Evolutionary conservation across 2,888 invertebrate species (phyloP).

Genomic region (Amblyteles armatorius): DNA sequence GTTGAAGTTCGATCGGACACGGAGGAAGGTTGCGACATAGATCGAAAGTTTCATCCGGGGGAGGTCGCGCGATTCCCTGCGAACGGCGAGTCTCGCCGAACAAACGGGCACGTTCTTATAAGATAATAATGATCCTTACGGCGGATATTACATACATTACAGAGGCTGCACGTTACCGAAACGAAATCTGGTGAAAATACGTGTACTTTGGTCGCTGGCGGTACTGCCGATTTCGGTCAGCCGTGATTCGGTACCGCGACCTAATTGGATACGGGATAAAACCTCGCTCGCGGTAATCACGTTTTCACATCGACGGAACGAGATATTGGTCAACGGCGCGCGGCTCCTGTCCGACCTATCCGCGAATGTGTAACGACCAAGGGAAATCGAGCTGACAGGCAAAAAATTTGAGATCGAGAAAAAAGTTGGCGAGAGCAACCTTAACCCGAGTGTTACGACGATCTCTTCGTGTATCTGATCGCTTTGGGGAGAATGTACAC

Average conservation of each 20-base stretch:
- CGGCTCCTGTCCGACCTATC: conserved; percentile 36
- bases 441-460: conserved; percentile 18
- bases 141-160: conserved; percentile 37
- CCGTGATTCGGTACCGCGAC: conserved; percentile 1
- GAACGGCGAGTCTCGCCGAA: conserved; percentile 28
- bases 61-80: conserved; percentile 1
- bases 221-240: conserved; percentile 23
- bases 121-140: conserved; percentile 35
- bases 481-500: conserved; percentile 52
- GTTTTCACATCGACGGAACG: conserved; percentile 57
- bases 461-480: conserved; percentile 30
- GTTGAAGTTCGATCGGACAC: neutral
- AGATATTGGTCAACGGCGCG: conserved; percentile 62
- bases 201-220: conserved; percentile 33
- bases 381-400: conserved; percentile 20
- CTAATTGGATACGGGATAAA: conserved; percentile 63
- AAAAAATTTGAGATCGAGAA: neutral
- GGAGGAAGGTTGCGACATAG: conserved; percentile 1
- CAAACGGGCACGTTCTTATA: conserved; percentile 34
- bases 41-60: conserved; percentile 2
- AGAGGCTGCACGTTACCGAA: conserved; percentile 41
- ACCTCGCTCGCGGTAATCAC: conserved; percentile 53
- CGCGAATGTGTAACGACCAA: conserved; percentile 35
- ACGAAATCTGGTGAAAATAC: conserved; percentile 57
- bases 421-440: conserved; percentile 30